Base-by-base conservation (phyloP, 1,140 invertebrate species). In the Drusus annulatus region DNA sequence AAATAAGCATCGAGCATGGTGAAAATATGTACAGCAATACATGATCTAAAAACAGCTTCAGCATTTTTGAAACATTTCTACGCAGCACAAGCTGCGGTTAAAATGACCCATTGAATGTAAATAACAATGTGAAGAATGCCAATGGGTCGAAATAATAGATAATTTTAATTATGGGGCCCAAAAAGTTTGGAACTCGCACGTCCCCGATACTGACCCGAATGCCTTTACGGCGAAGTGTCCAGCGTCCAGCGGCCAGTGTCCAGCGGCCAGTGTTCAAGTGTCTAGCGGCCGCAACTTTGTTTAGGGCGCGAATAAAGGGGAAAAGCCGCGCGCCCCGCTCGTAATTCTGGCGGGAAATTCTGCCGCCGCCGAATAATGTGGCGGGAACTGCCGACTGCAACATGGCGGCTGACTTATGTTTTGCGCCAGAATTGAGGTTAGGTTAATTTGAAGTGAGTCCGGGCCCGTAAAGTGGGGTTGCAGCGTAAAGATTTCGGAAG, bases 271-370 rank as follows among this genome's bases (percentile, higher is more conserved):
- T 60, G 68, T 36, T n/a, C n/a, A n/a, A n/a, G n/a, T n/a, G n/a
- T n/a, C n/a, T n/a, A n/a, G n/a, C 76, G 13, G 75, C 81, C 81
- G 75, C 78, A 80, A 76, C 75, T 73, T 83, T 83, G 81, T 83
- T 83, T 83, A 83, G 79, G 63, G 60, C 69, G 75, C 51, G 81
- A 83, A 83, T 83, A 80, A 80, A 80, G 65, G 74, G 76, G 78
- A 83, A 83, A 83, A 83, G 76, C 50, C 76, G 65, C 77, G 77
- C 77, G 65, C 65, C 25, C 28, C 77, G 77, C 77, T 50, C 77
- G 77, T 79, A 79, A 73, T 63, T 79, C 68, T 63, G 68, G 54
- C 76, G 68, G 68, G 45, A 65, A 79, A 79, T 79, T 71, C 77
- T 79, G 21, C 62, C 73, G 23, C 79, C 52, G 62, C 76, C 76